Percentiles rank a stretch among this genome's conserved stretches.
phyloP scores from a whole-genome alignment of 2,113 vertebrate species.

The Anser brachyrhynchus region DNA sequence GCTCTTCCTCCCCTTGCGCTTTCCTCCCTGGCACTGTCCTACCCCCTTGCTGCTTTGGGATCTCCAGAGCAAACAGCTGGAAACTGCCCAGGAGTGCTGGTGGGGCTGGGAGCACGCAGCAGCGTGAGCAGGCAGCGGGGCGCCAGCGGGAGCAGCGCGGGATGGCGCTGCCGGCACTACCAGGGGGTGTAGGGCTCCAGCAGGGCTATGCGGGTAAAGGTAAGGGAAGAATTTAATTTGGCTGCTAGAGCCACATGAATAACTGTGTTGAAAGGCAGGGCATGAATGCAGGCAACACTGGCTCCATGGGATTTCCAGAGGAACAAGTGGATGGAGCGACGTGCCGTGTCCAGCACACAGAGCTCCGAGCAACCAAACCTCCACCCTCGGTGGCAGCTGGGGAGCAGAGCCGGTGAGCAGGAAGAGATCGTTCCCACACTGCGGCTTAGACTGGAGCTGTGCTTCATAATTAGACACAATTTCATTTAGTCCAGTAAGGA shows the following conservation, averaged over 20 bases:
- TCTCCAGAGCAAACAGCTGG: neutral
- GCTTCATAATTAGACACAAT: neutral
- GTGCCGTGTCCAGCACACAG: no score
- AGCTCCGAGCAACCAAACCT: neutral
- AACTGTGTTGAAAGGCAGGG: neutral
- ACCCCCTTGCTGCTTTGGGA: neutral
- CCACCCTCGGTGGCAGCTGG: neutral
- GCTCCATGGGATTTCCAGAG: neutral
- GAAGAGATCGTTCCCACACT: neutral
- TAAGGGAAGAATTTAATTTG: neutral
- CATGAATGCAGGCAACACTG: no score
- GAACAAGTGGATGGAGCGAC: neutral
- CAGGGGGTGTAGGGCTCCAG: neutral
- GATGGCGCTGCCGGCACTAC: neutral
- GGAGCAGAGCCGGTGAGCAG: no score
- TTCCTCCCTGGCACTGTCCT: no score
- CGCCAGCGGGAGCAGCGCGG: rapidly evolving
- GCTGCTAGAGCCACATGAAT: neutral
- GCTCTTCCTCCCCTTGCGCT: neutral
- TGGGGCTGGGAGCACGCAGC: no score
- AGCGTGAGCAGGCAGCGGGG: rapidly evolving
- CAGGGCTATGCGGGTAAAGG: no score
- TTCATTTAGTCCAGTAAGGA: neutral
- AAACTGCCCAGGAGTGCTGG: neutral
- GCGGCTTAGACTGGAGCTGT: neutral